These are phyloP conservation scores for Stictonetta naevosa DNA, from an alignment of 2,113 vertebrate genomes.

Conservation along the genomic window DNA sequence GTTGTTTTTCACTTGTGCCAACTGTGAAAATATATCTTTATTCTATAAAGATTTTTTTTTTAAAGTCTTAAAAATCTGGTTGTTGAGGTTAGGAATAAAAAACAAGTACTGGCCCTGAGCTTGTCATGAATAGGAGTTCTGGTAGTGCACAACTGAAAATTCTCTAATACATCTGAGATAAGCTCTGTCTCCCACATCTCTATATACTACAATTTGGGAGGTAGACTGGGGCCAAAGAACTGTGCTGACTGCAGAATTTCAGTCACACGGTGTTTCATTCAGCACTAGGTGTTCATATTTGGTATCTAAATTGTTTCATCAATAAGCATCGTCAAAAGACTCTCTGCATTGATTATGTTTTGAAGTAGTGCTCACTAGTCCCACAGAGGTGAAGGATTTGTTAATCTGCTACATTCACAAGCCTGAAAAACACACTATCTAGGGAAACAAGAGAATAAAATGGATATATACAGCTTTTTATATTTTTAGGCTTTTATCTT, in stretches of 20 bases:
- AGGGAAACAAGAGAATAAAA: neutral
- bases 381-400: neutral
- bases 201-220: neutral
- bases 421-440: neutral
- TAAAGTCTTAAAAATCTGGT: neutral
- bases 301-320: neutral
- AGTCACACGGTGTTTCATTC: neutral
- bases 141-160: neutral
- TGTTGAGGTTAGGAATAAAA: neutral
- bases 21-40: neutral
- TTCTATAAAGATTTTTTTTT: neutral
- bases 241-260: neutral
- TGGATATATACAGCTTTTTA: neutral
- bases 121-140: neutral
- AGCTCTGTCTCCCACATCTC: neutral
- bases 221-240: neutral
- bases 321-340: neutral
- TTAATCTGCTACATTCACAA: neutral
- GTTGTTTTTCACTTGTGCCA: neutral
- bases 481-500: neutral
- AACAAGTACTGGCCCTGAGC: neutral
- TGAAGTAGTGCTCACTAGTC: neutral
- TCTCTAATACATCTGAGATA: rapidly evolving
- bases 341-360: neutral
- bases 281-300: neutral